Evolutionary conservation across 2,113 vertebrate species (phyloP).

Genomic region (Pluvianellus socialis): DNA sequence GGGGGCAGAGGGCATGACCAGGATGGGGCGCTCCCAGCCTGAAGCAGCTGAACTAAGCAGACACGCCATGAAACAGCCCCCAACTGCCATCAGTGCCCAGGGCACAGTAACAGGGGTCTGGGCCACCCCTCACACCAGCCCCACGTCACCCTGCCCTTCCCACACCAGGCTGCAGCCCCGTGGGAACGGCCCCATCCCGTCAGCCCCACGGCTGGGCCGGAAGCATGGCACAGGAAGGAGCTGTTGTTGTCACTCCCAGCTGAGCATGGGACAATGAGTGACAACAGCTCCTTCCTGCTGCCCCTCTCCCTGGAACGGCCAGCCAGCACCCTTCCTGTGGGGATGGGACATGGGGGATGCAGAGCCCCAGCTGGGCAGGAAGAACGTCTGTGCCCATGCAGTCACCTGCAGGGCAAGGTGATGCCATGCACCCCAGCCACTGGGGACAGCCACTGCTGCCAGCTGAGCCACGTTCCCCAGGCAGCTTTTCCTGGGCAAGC

Average conservation of each 20-base stretch:
- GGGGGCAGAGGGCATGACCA: neutral
- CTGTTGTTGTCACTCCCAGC: constrained; percentile 27
- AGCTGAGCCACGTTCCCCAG: neutral
- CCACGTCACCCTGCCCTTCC: neutral
- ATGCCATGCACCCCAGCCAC: neutral
- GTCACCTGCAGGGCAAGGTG: neutral
- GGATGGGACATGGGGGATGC: neutral
- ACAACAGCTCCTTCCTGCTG: constrained; percentile 43
- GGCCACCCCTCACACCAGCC: neutral
- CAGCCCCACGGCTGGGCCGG: rapidly evolving
- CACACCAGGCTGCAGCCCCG: neutral
- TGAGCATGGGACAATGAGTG: constrained; percentile 33
- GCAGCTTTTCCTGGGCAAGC: neutral
- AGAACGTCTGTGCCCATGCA: neutral
- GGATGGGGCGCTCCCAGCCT: neutral
- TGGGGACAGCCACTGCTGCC: neutral
- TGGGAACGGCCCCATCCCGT: neutral
- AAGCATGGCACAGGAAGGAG: neutral
- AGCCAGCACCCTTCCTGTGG: neutral
- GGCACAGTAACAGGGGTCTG: neutral
- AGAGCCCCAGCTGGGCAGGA: neutral
- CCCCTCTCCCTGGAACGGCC: neutral
- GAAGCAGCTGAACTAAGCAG: neutral
- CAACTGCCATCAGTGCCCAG: neutral
- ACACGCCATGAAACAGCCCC: neutral